Evolutionary conservation across 2,888 invertebrate genomes (phyloP).

Genomic region (Melanargia galathea): DNA sequence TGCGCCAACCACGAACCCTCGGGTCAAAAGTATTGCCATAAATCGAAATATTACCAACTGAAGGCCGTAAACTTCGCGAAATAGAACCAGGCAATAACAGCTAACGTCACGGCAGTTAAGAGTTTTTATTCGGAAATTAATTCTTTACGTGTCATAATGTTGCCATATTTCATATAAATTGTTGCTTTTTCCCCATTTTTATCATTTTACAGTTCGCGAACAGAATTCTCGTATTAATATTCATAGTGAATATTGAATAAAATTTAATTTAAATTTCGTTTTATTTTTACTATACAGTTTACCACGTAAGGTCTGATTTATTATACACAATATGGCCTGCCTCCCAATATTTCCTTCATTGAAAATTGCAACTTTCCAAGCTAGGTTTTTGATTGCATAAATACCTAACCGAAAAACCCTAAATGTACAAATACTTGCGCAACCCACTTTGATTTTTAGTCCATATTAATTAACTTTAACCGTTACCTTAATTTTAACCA

Average conservation of each 20-base stretch:
- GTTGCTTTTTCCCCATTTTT: slow-evolving; percentile 11
- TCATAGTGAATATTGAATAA: slow-evolving; percentile 20
- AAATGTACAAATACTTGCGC: no score
- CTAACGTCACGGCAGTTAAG: slow-evolving; percentile 50
- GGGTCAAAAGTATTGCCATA: slow-evolving; percentile 34
- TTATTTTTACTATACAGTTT: neutral
- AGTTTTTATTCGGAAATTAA: slow-evolving; percentile 54
- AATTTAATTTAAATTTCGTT: neutral
- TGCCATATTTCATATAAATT: slow-evolving; percentile 26
- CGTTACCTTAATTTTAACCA: no score
- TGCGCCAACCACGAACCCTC: slow-evolving; percentile 26
- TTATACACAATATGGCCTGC: no score
- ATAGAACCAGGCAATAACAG: slow-evolving; percentile 48
- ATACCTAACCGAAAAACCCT: no score
- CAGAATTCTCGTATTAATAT: slow-evolving; percentile 13
- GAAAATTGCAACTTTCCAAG: no score
- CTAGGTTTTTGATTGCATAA: no score
- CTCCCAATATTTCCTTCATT: no score
- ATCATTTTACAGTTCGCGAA: slow-evolving; percentile 12
- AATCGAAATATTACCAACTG: slow-evolving; percentile 28
- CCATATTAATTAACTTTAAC: no score
- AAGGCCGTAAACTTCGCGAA: slow-evolving; percentile 42
- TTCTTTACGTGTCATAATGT: slow-evolving; percentile 40
- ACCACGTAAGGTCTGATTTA: neutral
- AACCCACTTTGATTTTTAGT: no score